Base-by-base conservation (phyloP, 2,888 invertebrate genomes). In the Noctua janthina region DNA sequence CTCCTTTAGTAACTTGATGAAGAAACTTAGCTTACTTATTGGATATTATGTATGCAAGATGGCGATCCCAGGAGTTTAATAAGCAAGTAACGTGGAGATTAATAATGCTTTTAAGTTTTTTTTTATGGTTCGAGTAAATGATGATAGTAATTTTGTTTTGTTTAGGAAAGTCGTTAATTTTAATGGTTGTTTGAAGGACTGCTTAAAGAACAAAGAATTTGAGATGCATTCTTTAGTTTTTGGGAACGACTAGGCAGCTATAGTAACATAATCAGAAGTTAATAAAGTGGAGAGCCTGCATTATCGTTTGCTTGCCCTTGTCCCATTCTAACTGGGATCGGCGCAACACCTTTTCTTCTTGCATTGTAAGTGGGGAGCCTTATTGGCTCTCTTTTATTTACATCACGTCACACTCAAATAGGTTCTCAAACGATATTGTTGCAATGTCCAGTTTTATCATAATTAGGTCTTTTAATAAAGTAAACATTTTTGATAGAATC, bases 11-110 rank as follows among this genome's bases (percentile, higher is more conserved):
- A 86, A 87, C 76, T 87, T 87, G 82, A 89, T 89, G 90, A 88
- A 85, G 83, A 84, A 88, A 89, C 81, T 89, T 83, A 51, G 81
- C 88, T 88, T 83, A 86, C 83, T 89, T 90, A 90, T 88, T 81
- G 78, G 86, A 84, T 86, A 87, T 90, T 90, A 87, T 76, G 86
- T 87, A 91, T 91, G 90, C 91, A 89, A 89, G 87, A 77, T 79
- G 81, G 83, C 59, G 43, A 71, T 76, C 87, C 82, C 84, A 39
- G 20, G 86, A 82, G 87, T 83, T 89, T 88, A 90, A 86, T 87
- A 86, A 87, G 80, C 76, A 77, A 80, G 82, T 87, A 73, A 74
- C 71, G 74, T 74, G 54, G 75, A 81, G 82, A 82, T 85, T 86
- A 79, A 87, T 82, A 84, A 84, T 67, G 72, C 54, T 74, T 87